Evolutionary conservation across 2,113 vertebrate genomes (phyloP), one percentile per base, ranked within the genome.

Genomic region (Xiphorhynchus elegans): DNA sequence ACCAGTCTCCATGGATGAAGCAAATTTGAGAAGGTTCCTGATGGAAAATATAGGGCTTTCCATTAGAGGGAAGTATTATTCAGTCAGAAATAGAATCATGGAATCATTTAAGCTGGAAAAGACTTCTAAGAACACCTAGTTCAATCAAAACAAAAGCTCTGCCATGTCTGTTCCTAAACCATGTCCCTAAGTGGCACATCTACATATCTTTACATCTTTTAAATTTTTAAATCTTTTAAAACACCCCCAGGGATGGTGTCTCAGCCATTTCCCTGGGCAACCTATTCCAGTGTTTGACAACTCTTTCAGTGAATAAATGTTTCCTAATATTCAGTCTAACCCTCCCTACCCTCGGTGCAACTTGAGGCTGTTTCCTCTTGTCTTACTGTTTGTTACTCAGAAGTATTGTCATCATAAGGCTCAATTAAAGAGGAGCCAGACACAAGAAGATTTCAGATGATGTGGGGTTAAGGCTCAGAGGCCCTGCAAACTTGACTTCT

Each of bases 331-430:
- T 76, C 20, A 76, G 1, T 49, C 8, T 69, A 69, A 35, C 2
- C 13, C 24, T 8, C 6, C 5, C 2, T 11, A 4, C 9, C 3
- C 25, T 7, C 0, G 0, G 8, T 19, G 42, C 42, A 70, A 37
- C 18, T 28, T 31, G 31, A 37, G 17, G 35, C 35, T 8, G 6
- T 69, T 83, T 90, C 17, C 35, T 37, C 17, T 26, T 19, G 12
- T 56, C 15, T 47, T 55, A 25, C 6, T 49, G 8, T 42, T 63
- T 63, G 21, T 33, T 33, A 20, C 12, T 63, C 28, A 7, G 56
- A 56, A 70, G 25, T 53, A 73, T 62, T 33, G 13, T 58, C 11
- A 62, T 67, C 37, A 35, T 23, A 63, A 17, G 24, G 8, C 24
- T 89, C 24, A n/a, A 33, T 56, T 21, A 75, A 31, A 37, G 6